Conservation (phyloP, 2,113 vertebrate species). For the Zosterops japonicus region DNA sequence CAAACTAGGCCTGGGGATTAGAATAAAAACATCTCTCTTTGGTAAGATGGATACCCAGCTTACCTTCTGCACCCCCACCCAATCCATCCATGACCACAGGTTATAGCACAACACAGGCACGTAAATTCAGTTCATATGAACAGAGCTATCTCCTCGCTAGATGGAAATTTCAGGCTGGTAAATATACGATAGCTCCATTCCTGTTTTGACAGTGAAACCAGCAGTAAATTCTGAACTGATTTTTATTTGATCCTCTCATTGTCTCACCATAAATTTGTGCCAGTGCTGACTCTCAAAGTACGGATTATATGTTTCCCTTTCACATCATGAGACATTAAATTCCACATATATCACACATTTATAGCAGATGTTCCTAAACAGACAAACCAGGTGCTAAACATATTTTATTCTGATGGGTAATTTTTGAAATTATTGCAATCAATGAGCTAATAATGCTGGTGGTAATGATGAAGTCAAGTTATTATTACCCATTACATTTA, state of each 20-base stretch:
- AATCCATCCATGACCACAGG: neutral
- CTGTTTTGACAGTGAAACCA: conserved; percentile 37
- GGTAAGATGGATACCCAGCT: neutral
- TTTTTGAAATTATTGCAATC: conserved; percentile 95
- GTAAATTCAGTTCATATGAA: conserved; percentile 14
- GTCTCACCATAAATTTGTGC: conserved; percentile 61
- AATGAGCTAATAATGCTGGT: conserved; percentile 89
- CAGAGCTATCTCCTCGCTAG: neutral
- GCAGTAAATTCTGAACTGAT: conserved; percentile 66
- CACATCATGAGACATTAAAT: conserved; percentile 69
- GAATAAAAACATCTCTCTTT: neutral
- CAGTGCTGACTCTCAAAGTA: conserved; percentile 63
- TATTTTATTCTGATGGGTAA: conserved; percentile 86
- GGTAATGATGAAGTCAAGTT: conserved; percentile 85
- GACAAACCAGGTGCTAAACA: conserved; percentile 88
- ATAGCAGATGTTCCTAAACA: conserved; percentile 79
- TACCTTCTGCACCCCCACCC: neutral
- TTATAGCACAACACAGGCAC: neutral
- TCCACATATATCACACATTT: conserved; percentile 75
- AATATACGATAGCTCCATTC: conserved; percentile 12
- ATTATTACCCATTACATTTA: conserved; percentile 89
- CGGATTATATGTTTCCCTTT: conserved; percentile 71
- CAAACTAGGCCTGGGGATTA: neutral
- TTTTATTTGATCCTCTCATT: conserved; percentile 69
- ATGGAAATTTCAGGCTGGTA: neutral